phyloP scores from a whole-genome alignment of 2,113 vertebrate genomes.

The Condylura cristata region DNA sequence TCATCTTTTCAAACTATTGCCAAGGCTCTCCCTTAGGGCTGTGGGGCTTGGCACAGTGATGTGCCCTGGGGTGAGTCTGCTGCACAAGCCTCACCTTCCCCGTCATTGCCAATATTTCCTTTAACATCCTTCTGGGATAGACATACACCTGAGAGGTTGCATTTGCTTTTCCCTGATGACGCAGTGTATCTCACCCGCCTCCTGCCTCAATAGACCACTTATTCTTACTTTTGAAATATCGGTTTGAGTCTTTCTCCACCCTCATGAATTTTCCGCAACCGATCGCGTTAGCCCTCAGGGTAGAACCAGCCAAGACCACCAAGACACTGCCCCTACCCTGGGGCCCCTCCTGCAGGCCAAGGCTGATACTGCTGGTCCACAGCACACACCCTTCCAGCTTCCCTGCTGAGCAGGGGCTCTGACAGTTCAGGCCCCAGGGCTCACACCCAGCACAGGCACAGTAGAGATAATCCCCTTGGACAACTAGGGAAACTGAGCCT shows the following conservation, averaged over 20 bases:
- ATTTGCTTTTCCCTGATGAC: not conserved
- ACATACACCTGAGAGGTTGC: not conserved
- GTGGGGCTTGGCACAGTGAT: no score
- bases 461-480: not conserved
- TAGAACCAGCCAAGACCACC: not conserved
- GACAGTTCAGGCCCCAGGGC: not conserved
- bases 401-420: not conserved
- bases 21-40: no score
- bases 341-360: not conserved
- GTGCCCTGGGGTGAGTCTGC: no score
- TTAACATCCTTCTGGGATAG: not conserved
- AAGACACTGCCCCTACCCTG: not conserved
- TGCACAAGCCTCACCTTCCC: no score
- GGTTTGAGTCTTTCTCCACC: not conserved
- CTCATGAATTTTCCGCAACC: no score
- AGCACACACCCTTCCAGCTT: not conserved
- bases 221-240: not conserved
- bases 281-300: not conserved
- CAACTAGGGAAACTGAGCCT: not conserved
- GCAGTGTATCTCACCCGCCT: not conserved
- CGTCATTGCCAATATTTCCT: not conserved
- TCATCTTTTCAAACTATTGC: not conserved
- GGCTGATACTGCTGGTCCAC: not conserved
- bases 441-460: not conserved
- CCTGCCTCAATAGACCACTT: no score